Conservation (phyloP, 2,113 vertebrate species). For the Calonectris borealis region DNA sequence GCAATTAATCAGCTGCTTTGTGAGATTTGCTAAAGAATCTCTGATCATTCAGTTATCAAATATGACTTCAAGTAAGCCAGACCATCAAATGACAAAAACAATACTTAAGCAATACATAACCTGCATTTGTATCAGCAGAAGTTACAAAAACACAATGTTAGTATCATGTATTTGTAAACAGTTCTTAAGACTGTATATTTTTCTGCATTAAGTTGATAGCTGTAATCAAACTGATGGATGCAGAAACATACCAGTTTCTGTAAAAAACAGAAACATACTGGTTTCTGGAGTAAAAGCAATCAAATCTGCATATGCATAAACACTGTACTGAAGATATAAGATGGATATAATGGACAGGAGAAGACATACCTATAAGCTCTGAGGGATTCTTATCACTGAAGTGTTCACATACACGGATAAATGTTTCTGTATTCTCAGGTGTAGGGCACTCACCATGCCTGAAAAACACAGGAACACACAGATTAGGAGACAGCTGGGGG, state of each 20-base stretch:
- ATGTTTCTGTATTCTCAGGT: constrained; percentile 85
- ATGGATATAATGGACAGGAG: neutral
- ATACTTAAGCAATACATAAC: neutral
- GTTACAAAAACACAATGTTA: neutral
- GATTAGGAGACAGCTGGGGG: neutral
- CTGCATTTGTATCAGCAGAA: neutral
- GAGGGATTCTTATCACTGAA: constrained; percentile 92
- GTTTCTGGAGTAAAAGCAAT: neutral
- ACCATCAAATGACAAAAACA: neutral
- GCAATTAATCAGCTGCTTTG: neutral
- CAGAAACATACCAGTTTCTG: neutral
- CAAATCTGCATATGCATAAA: neutral
- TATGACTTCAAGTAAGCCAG: neutral
- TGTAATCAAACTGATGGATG: neutral
- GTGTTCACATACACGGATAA: constrained; percentile 89
- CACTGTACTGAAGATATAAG: neutral
- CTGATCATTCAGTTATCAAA: neutral
- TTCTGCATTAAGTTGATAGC: neutral
- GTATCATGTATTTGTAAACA: neutral
- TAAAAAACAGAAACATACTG: neutral
- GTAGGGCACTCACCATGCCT: constrained; percentile 95
- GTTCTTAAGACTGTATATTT: neutral
- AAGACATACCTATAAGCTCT: constrained; percentile 88
- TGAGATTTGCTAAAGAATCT: neutral
- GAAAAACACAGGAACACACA: constrained; percentile 36